Conservation (phyloP, 2,888 invertebrate species). For the Noctua janthe region DNA sequence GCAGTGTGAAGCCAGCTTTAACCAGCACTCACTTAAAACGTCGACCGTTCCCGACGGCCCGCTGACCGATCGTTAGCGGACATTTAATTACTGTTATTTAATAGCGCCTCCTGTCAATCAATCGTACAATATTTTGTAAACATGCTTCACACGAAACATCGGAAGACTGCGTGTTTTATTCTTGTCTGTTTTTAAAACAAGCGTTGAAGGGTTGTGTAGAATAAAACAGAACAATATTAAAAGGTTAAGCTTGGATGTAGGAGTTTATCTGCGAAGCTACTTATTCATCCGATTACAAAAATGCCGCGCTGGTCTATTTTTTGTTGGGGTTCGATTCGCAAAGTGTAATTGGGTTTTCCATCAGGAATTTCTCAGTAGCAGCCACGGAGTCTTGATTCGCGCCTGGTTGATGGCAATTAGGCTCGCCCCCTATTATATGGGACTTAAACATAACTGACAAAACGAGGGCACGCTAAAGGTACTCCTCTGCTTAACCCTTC, state of each 20-base stretch:
- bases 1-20: conserved; percentile 46
- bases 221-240: not conserved
- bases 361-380: too few relatives aligned
- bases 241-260: not conserved
- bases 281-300: too few relatives aligned
- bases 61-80: conserved; percentile 80
- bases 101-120: conserved; percentile 84
- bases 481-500: too few relatives aligned
- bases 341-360: too few relatives aligned
- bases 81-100: conserved; percentile 87
- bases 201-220: not conserved
- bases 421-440: too few relatives aligned
- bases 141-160: conserved; percentile 63
- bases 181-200: conserved; percentile 24
- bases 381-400: too few relatives aligned
- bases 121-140: conserved; percentile 73
- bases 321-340: too few relatives aligned
- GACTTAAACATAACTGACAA: too few relatives aligned
- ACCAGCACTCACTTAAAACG: conserved; percentile 77
- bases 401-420: too few relatives aligned
- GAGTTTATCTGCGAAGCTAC: not conserved
- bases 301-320: too few relatives aligned
- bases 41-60: conserved; percentile 74
- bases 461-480: too few relatives aligned
- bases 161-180: conserved; percentile 30